These are phyloP conservation scores for Melanostigma gelatinosum DNA, from an alignment of 2,113 vertebrate species.

Conservation along the genomic window DNA sequence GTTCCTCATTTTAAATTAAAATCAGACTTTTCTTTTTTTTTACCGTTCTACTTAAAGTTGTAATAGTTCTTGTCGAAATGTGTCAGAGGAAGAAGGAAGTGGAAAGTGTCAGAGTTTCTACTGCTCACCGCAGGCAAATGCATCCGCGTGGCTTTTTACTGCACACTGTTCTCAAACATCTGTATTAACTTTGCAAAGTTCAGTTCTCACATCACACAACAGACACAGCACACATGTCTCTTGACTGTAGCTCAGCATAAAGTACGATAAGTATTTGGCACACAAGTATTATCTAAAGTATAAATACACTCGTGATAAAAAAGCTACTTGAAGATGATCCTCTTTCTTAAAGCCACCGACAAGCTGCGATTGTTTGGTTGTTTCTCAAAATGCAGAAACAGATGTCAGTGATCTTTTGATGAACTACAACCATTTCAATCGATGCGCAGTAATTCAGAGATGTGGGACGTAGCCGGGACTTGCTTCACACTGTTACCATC, in stretches of 20 bases:
- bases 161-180: not conserved
- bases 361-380: not conserved
- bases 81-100: not conserved
- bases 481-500: not conserved
- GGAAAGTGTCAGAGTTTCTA: not conserved
- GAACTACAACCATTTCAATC: not conserved
- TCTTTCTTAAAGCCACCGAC: not conserved
- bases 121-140: not conserved
- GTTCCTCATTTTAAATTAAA: not conserved
- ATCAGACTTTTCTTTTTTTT: not conserved
- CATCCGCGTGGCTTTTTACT: not conserved
- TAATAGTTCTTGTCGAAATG: conserved; percentile 2
- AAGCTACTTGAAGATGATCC: not conserved
- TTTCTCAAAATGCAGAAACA: not conserved
- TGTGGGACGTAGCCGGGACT: not conserved
- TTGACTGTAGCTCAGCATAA: not conserved
- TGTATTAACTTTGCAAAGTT: not conserved
- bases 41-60: too few species aligned
- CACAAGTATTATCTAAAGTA: not conserved
- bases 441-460: not conserved
- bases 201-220: not conserved
- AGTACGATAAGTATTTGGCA: not conserved
- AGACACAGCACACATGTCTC: not conserved
- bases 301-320: not conserved
- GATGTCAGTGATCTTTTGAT: not conserved